These are phyloP conservation scores for Melitaea athalia DNA, from an alignment of 2,888 invertebrate genomes.

Conservation along the genomic window DNA sequence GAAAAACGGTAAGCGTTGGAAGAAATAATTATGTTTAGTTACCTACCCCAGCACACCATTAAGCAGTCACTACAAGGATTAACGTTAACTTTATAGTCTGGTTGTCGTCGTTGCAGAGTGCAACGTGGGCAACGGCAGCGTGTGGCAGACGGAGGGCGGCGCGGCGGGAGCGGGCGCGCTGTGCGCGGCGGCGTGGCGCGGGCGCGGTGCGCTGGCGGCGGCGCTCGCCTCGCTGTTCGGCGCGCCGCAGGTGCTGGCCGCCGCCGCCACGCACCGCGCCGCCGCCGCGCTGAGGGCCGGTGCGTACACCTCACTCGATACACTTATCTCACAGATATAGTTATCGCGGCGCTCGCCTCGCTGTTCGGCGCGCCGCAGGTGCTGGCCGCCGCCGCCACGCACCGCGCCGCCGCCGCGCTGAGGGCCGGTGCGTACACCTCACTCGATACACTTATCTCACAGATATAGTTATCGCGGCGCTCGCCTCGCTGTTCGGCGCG, in stretches of 20 bases:
- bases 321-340: too few species aligned
- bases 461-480: conserved; percentile 38
- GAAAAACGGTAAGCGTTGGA: too few species aligned
- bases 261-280: conserved; percentile 42
- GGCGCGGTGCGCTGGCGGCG: conserved; percentile 54
- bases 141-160: conserved; percentile 60
- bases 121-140: conserved; percentile 56
- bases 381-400: conserved; percentile 43
- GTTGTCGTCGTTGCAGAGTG: conserved; percentile 49
- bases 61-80: too few species aligned
- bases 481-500: conserved; percentile 48
- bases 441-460: too few species aligned
- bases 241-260: conserved; percentile 46
- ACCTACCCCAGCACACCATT: too few species aligned
- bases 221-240: conserved; percentile 48
- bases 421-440: conserved; percentile 35
- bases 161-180: conserved; percentile 44
- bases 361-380: conserved; percentile 47
- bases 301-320: conserved; percentile 7
- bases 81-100: not conserved
- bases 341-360: conserved; percentile 44
- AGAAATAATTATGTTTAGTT: too few species aligned
- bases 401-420: conserved; percentile 43
- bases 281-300: conserved; percentile 42
- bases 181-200: conserved; percentile 66